phyloP scores from a whole-genome alignment of 2,113 vertebrate species.

The Poecilia latipinna region DNA sequence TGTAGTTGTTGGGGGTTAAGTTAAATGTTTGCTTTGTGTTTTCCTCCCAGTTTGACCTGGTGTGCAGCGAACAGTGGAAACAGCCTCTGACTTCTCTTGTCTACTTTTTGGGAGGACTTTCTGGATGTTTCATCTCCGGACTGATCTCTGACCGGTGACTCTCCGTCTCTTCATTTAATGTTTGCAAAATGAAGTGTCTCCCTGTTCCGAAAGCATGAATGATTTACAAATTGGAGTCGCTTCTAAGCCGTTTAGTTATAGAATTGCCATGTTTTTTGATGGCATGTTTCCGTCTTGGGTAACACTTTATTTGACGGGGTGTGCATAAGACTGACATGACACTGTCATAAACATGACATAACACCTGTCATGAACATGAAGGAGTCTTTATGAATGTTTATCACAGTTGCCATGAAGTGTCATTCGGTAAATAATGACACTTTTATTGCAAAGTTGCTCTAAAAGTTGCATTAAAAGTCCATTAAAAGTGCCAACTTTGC shows the following conservation, averaged over 20 bases:
- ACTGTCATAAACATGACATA: no score
- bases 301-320: no score
- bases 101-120: slow-evolving; percentile 61
- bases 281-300: no score
- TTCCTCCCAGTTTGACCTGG: slow-evolving; percentile 60
- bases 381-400: no score
- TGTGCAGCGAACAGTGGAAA: slow-evolving; percentile 61
- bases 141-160: slow-evolving; percentile 61
- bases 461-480: no score
- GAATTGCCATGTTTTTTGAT: background rate
- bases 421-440: no score
- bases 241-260: no score
- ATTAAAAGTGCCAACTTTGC: no score
- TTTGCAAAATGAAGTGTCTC: background rate
- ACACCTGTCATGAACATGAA: no score
- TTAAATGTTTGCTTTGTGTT: background rate
- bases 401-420: no score
- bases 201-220: background rate
- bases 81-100: slow-evolving; percentile 46
- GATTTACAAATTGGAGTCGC: background rate
- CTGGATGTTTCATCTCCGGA: slow-evolving; percentile 54
- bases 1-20: background rate
- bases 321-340: no score
- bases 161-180: background rate
- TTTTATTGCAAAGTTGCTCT: no score